These are phyloP conservation scores for Ifrita kowaldi DNA, from an alignment of 2,113 vertebrate species.

Conservation along the genomic window DNA sequence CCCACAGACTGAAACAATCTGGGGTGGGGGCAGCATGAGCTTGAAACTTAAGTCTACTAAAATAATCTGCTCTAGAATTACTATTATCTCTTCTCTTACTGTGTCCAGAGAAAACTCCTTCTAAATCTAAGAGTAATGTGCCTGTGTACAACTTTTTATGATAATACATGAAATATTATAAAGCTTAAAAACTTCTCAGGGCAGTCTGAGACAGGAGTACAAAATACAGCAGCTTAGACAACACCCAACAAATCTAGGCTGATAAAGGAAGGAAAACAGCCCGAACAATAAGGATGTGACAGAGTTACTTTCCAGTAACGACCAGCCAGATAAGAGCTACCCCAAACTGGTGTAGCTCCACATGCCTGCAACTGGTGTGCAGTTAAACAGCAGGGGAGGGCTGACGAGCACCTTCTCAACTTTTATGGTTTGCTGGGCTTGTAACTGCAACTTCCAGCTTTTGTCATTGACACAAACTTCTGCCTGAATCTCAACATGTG, in stretches of 20 bases:
- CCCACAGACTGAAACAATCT: not conserved
- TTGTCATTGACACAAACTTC: not conserved
- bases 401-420: not conserved
- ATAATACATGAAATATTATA: not conserved
- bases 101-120: not conserved
- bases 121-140: not conserved
- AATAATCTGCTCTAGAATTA: not conserved
- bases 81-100: not conserved
- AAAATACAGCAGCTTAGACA: not conserved
- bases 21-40: not conserved
- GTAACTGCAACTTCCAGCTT: not conserved
- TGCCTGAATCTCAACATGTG: not conserved
- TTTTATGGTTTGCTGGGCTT: not conserved
- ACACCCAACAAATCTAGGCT: not conserved
- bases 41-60: not conserved
- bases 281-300: accelerated
- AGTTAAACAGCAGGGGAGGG: not conserved
- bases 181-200: not conserved
- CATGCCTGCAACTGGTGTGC: not conserved
- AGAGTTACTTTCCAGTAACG: not conserved
- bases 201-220: not conserved
- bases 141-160: not conserved
- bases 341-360: not conserved
- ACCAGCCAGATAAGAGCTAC: not conserved
- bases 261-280: not conserved